Evolutionary conservation across 2,113 vertebrate species (phyloP).

Genomic region (Phaethornis superciliosus): DNA sequence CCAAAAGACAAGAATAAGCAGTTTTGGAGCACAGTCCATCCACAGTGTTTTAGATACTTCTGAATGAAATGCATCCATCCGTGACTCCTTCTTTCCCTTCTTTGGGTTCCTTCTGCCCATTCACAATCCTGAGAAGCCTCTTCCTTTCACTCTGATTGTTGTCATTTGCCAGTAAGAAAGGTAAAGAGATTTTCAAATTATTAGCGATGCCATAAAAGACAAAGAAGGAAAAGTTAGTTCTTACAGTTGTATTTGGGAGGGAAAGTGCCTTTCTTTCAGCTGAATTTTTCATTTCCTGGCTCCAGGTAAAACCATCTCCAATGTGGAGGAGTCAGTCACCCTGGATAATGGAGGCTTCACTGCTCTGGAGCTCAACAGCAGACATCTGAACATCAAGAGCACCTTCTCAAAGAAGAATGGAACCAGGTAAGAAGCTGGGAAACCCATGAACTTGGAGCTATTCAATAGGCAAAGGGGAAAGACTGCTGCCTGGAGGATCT

Average conservation of each 20-base stretch:
- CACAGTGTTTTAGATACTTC: neutral
- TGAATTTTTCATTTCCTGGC: neutral
- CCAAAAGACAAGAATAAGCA: neutral
- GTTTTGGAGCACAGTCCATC: neutral
- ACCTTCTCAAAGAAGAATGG: constrained; percentile 94
- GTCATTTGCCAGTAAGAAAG: neutral
- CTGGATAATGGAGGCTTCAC: constrained; percentile 95
- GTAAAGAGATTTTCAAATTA: neutral
- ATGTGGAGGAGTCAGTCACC: constrained; percentile 87
- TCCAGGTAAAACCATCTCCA: constrained; percentile 87
- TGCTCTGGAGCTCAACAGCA: constrained; percentile 91
- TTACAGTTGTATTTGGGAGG: neutral
- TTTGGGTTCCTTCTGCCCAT: neutral
- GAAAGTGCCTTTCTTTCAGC: constrained; percentile 1
- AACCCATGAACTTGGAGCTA: neutral
- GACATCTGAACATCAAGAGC: constrained; percentile 89
- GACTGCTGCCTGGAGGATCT: neutral
- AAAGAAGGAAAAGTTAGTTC: neutral
- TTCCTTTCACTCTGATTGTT: neutral
- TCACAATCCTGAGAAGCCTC: neutral
- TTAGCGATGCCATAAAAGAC: neutral
- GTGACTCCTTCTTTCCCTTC: neutral
- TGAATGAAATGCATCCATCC: neutral
- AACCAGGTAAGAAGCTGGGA: constrained; percentile 79
- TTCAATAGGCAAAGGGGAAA: neutral